These are phyloP conservation scores for Leptoclinus maculatus DNA, from an alignment of 2,797 vertebrate genomes.

Conservation along the genomic window DNA sequence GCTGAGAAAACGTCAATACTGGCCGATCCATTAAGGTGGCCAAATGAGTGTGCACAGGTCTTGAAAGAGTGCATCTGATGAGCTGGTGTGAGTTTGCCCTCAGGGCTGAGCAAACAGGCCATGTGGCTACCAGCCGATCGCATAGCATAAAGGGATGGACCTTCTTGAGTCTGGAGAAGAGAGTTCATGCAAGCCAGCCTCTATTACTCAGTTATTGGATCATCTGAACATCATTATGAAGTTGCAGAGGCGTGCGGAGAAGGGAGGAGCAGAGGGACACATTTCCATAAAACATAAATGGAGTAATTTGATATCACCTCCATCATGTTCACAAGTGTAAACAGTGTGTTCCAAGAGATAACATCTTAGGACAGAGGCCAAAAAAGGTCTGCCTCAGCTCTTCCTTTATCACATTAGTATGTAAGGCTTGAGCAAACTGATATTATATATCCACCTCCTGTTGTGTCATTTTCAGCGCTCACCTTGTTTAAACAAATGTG, in stretches of 20 bases:
- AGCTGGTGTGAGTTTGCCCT: constrained; percentile 73
- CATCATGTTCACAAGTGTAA: constrained; percentile 50
- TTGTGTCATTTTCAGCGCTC: constrained; percentile 21
- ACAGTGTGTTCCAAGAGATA: constrained; percentile 39
- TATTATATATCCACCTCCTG: background rate
- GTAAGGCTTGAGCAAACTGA: background rate
- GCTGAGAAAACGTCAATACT: constrained; percentile 76
- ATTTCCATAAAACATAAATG: constrained; percentile 35
- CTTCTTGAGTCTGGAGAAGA: background rate
- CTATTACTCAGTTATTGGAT: constrained; percentile 12
- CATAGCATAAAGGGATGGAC: constrained; percentile 24
- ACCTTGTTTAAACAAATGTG: constrained; percentile 51
- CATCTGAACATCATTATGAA: constrained; percentile 34
- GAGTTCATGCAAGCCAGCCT: constrained; percentile 3
- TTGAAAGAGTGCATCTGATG: constrained; percentile 74
- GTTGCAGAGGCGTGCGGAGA: background rate
- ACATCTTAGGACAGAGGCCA: constrained; percentile 34
- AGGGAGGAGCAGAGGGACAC: constrained; percentile 25
- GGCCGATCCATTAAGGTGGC: constrained; percentile 70
- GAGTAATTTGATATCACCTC: constrained; percentile 36
- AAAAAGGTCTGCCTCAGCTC: constrained; percentile 17
- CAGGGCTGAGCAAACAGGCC: constrained; percentile 66
- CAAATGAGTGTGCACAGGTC: constrained; percentile 75
- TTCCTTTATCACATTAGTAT: background rate
- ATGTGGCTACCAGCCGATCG: constrained; percentile 44